Evolutionary conservation across 2,797 vertebrate genomes (phyloP).

Genomic region (Pantherophis alleghaniensis): DNA sequence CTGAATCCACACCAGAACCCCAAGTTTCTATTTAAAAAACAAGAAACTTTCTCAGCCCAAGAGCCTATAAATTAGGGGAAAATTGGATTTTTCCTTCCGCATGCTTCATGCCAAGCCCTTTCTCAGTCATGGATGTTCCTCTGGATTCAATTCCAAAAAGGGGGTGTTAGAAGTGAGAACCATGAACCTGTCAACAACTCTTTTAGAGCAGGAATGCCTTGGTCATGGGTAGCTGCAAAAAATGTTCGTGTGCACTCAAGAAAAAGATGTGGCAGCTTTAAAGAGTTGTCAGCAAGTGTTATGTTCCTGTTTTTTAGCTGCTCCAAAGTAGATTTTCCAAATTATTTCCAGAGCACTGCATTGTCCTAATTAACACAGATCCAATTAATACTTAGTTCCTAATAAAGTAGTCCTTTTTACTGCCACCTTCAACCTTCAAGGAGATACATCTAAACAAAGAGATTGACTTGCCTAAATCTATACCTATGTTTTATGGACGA

Average conservation of each 20-base stretch:
- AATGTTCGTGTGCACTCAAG: background rate
- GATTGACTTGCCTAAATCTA: slow-evolving; percentile 61
- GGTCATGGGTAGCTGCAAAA: background rate
- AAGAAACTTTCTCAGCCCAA: background rate
- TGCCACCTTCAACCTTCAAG: slow-evolving; percentile 56
- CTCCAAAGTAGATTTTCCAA: background rate
- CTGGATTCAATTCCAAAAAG: background rate
- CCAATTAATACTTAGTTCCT: slow-evolving; percentile 66
- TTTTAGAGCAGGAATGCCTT: background rate
- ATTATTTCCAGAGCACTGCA: background rate
- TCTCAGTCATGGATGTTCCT: background rate
- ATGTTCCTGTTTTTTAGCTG: background rate
- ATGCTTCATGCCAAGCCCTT: slow-evolving; percentile 63
- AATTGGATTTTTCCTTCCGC: slow-evolving; percentile 50
- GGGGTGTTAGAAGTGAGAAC: background rate
- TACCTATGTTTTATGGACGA: slow-evolving; percentile 52
- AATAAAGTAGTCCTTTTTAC: slow-evolving; percentile 65
- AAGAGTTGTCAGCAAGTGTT: background rate
- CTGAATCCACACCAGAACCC: background rate
- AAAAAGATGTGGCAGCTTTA: background rate
- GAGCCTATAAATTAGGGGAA: slow-evolving; percentile 48
- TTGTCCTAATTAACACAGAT: background rate
- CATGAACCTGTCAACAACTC: background rate
- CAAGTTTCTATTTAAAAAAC: background rate
- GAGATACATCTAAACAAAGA: slow-evolving; percentile 26